A percentile compares a stretch with the other conserved stretches of the same genome.
Conservation (phyloP, 2,113 vertebrate species). For the Alaudala cheleensis region DNA sequence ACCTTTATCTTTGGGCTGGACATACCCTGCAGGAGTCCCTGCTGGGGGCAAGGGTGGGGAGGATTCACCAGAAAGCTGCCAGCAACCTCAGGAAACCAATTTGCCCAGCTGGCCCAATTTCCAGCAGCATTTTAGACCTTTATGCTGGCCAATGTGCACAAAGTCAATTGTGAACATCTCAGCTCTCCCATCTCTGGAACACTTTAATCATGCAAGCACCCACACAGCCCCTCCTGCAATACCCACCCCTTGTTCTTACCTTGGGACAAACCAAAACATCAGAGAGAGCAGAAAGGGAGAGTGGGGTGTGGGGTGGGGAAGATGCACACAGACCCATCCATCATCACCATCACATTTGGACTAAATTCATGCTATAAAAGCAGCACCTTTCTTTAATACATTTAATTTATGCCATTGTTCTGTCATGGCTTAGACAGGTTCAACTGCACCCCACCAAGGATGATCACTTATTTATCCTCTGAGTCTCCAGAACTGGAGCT, state of each 20-base stretch:
- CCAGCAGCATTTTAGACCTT: background rate
- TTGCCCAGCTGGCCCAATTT: too few relatives aligned
- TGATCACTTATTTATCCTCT: background rate
- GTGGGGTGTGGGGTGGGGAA: too few relatives aligned
- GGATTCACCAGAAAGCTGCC: background rate
- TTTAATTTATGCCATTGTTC: background rate
- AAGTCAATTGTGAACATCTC: background rate
- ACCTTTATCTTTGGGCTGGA: background rate
- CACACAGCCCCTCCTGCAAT: background rate
- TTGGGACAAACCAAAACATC: background rate
- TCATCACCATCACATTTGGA: background rate
- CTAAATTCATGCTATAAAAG: background rate
- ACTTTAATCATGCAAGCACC: background rate
- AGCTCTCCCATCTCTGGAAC: background rate
- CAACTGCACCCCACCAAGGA: background rate
- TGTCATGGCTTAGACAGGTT: background rate
- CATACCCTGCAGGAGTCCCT: background rate
- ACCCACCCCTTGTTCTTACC: fast-evolving
- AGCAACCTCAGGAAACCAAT: background rate
- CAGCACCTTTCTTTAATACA: background rate
- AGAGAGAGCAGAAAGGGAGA: background rate
- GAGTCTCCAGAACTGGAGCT: background rate
- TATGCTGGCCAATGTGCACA: background rate
- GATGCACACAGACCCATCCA: fast-evolving
- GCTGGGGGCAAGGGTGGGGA: fast-evolving